These are phyloP conservation scores for Metallyticus violacea DNA, from an alignment of 2,888 invertebrate genomes.

Conservation along the genomic window DNA sequence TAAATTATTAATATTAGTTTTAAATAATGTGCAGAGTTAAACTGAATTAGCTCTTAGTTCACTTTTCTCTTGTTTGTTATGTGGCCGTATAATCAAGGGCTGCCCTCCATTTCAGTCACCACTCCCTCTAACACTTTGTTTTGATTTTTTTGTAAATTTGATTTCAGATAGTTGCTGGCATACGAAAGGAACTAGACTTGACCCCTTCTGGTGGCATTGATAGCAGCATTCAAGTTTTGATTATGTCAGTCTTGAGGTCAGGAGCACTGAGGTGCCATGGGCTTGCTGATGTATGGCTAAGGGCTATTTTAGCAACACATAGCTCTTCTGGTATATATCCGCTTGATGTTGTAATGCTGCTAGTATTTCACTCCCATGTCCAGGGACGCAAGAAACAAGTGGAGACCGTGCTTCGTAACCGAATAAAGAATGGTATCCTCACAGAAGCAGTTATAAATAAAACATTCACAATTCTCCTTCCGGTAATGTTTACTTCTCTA, in stretches of 20 bases:
- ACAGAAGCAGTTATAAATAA: constrained; percentile 42
- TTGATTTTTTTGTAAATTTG: constrained; percentile 36
- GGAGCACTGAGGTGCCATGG: constrained; percentile 56
- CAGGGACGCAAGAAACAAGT: constrained; percentile 59
- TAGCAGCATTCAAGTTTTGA: constrained; percentile 54
- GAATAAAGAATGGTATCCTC: constrained; percentile 59
- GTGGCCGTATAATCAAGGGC: no score
- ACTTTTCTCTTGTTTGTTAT: no score
- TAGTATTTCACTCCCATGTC: constrained; percentile 61
- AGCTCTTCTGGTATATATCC: constrained; percentile 54
- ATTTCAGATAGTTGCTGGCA: constrained; percentile 49
- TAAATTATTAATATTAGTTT: no score
- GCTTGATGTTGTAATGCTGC: constrained; percentile 64
- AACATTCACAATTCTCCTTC: constrained; percentile 35
- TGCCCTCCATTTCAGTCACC: no score
- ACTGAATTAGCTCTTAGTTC: no score
- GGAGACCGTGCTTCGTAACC: constrained; percentile 61
- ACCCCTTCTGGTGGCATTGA: constrained; percentile 47
- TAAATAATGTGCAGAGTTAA: no score
- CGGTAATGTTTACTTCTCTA: constrained; percentile 24
- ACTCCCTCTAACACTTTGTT: constrained; percentile 37
- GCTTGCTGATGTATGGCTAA: constrained; percentile 57
- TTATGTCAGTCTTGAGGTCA: constrained; percentile 56
- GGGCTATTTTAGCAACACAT: constrained; percentile 49
- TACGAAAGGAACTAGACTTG: constrained; percentile 54